phyloP scores from a whole-genome alignment of 53 echinoderm and acorn worm genomes.

The Actinopyga echinites region DNA sequence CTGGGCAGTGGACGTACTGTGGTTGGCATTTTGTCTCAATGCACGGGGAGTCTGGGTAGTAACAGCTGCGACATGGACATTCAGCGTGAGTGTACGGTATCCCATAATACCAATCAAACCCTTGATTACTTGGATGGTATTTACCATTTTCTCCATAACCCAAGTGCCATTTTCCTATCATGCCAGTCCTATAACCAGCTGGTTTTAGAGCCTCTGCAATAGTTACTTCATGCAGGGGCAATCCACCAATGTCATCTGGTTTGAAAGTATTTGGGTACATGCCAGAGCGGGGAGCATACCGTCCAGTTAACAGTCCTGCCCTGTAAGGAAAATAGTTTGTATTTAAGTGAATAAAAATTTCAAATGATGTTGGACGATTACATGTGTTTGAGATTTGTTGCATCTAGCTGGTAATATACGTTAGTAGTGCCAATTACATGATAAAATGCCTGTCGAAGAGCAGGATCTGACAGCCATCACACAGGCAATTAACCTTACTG shows the following conservation, averaged over 20 bases:
- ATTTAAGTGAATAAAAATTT: too few species aligned
- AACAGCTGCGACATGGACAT: conserved; percentile 75
- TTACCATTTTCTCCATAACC: conserved; percentile 64
- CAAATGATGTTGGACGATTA: too few species aligned
- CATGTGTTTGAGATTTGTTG: too few species aligned
- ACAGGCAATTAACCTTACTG: too few species aligned
- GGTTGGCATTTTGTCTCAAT: conserved; percentile 8
- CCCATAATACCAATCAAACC: conserved; percentile 78
- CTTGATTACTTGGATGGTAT: conserved; percentile 70
- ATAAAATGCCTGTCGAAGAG: too few species aligned
- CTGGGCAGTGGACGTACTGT: conserved; percentile 59
- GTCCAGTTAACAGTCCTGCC: conserved; percentile 78
- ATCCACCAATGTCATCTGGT: conserved; percentile 67
- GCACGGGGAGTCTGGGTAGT: conserved; percentile 69
- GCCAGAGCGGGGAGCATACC: conserved; percentile 68
- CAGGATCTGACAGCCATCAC: too few species aligned
- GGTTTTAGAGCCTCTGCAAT: conserved; percentile 73
- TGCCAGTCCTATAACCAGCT: conserved; percentile 63
- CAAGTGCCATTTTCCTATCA: conserved; percentile 88
- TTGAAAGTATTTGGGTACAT: conserved; percentile 65
- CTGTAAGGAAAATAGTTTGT: conserved; percentile 52
- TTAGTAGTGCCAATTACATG: too few species aligned
- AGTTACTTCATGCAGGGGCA: conserved; percentile 70
- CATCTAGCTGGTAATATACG: too few species aligned
- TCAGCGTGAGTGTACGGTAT: conserved; percentile 79